Conservation (phyloP, 2,797 vertebrate genomes). For the Gallinago solitaria region DNA sequence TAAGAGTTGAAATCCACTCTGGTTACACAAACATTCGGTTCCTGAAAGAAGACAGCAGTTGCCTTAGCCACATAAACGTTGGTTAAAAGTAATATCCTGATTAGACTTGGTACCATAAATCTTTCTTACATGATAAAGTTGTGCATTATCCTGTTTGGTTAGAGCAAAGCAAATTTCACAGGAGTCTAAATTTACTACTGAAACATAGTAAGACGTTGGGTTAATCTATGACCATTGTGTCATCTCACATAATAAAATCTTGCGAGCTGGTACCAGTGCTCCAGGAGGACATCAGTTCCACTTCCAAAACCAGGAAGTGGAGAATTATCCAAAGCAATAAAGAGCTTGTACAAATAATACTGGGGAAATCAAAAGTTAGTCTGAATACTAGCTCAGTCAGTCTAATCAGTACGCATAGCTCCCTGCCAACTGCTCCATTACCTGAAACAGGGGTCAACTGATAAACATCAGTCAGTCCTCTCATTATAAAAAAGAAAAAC, state of each 20-base stretch:
- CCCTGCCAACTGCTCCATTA: conserved; percentile 36
- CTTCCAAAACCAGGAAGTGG: conserved; percentile 20
- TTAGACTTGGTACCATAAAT: neutral
- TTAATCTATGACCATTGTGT: conserved; percentile 2
- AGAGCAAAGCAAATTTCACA: conserved; percentile 22
- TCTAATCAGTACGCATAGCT: conserved; percentile 24
- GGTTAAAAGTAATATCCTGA: conserved; percentile 16
- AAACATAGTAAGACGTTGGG: neutral
- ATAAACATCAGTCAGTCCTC: conserved; percentile 54
- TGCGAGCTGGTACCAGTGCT: neutral
- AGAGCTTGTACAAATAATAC: conserved; percentile 21
- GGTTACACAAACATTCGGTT: neutral
- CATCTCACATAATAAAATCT: neutral
- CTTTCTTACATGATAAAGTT: neutral
- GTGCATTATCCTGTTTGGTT: neutral
- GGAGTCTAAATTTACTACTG: conserved; percentile 7
- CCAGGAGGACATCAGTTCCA: neutral
- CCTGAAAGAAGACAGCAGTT: neutral
- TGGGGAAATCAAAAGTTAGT: conserved; percentile 48
- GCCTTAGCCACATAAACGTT: neutral
- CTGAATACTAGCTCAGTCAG: neutral
- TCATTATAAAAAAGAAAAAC: neutral
- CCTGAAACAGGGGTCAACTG: conserved; percentile 53
- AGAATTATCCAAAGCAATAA: conserved; percentile 40
- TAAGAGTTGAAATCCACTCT: neutral